A percentile compares a stretch with the other conserved stretches of the same genome.
Evolutionary conservation across 2,113 vertebrate genomes (phyloP).

Genomic region (Takifugu flavidus): DNA sequence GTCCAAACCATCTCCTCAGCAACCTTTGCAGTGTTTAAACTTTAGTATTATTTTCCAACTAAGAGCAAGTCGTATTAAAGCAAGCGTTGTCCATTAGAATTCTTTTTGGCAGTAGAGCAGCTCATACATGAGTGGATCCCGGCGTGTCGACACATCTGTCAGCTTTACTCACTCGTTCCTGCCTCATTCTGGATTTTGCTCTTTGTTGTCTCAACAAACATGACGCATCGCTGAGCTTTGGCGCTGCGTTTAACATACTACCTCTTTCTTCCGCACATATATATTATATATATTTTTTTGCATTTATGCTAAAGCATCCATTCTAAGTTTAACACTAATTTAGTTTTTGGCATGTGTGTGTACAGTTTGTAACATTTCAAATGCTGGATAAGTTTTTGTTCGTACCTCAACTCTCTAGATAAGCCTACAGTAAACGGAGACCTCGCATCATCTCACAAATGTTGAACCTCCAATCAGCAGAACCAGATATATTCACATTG

Average conservation of each 20-base stretch:
- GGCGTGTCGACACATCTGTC: slow-evolving; percentile 39
- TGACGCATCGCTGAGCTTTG: slow-evolving; percentile 42
- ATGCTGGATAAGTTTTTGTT: slow-evolving; percentile 65
- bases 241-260: slow-evolving; percentile 73
- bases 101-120: slow-evolving; percentile 38
- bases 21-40: slow-evolving; percentile 39
- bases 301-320: slow-evolving; percentile 36
- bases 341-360: slow-evolving; percentile 29
- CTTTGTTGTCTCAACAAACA: slow-evolving; percentile 27
- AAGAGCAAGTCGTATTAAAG: slow-evolving; percentile 33
- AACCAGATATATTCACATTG: slow-evolving; percentile 7
- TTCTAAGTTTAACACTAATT: slow-evolving; percentile 53
- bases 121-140: slow-evolving; percentile 52
- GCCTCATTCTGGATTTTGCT: slow-evolving; percentile 26
- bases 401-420: slow-evolving; percentile 59
- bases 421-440: slow-evolving; percentile 36
- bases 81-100: slow-evolving; percentile 18
- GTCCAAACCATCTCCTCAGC: slow-evolving; percentile 26
- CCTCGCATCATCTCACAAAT: not conserved
- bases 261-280: slow-evolving; percentile 70
- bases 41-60: not conserved
- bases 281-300: slow-evolving; percentile 2
- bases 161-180: slow-evolving; percentile 36
- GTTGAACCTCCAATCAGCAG: not conserved
- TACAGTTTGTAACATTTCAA: slow-evolving; percentile 50